Conservation (phyloP, 2,797 vertebrate species). For the Malurus leucopterus region DNA sequence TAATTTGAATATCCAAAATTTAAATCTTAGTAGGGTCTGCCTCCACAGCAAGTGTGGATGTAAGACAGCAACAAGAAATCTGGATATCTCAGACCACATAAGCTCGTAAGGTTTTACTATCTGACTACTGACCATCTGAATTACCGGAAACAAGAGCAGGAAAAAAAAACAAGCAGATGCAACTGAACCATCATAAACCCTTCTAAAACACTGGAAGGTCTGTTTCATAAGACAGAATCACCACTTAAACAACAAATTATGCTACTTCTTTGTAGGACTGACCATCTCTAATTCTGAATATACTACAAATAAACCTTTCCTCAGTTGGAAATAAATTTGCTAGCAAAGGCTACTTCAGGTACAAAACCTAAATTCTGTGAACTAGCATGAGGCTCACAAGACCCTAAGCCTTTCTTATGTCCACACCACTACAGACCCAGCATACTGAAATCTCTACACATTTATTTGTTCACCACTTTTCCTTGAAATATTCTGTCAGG, state of each 20-base stretch:
- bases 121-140: neutral
- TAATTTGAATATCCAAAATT: neutral
- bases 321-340: neutral
- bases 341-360: neutral
- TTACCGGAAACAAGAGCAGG: neutral
- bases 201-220: neutral
- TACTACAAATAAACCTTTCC: neutral
- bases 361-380: neutral
- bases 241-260: neutral
- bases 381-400: neutral
- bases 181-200: neutral
- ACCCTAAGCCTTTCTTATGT: neutral
- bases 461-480: neutral
- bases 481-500: neutral
- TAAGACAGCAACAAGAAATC: neutral
- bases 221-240: neutral
- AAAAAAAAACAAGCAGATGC: neutral
- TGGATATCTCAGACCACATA: neutral
- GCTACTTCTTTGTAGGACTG: neutral
- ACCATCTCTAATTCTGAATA: neutral
- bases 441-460: neutral
- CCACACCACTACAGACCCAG: neutral
- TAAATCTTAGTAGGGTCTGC: neutral
- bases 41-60: neutral
- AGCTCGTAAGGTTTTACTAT: neutral